phyloP scores from a whole-genome alignment of 2,113 vertebrate genomes.

The Sebastes schlegelii region DNA sequence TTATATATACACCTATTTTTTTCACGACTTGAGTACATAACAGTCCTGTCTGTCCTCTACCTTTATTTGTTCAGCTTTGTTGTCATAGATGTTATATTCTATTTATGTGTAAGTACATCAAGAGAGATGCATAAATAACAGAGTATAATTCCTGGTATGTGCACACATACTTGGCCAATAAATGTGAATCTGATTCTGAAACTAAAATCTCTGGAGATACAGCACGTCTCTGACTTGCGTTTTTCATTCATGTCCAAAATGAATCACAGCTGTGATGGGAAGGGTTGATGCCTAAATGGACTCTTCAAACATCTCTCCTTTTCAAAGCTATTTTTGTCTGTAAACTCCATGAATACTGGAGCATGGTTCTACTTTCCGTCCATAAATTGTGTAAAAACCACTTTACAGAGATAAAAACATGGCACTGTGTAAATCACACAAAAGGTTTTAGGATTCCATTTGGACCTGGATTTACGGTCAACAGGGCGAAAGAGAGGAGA shows the following conservation, averaged over 20 bases:
- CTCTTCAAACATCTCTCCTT: not conserved
- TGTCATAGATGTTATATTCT: not conserved
- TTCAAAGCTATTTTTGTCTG: not conserved
- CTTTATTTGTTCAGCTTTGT: not conserved
- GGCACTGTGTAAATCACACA: not conserved
- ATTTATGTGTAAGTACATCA: not conserved
- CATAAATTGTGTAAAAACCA: not conserved
- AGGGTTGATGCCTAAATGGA: not conserved
- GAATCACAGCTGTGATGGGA: conserved; percentile 6
- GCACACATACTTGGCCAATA: not conserved
- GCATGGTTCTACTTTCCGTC: not conserved
- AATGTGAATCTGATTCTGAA: not conserved
- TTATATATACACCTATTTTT: not conserved
- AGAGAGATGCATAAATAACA: not conserved
- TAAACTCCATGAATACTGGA: conserved; percentile 7
- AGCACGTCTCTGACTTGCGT: not conserved
- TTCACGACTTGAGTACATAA: no score
- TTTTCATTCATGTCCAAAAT: conserved; percentile 23
- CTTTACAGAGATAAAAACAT: conserved; percentile 13
- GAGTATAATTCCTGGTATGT: not conserved
- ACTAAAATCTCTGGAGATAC: conserved; percentile 1
- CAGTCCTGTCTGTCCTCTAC: not conserved
- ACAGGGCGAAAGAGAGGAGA: conserved; percentile 3
- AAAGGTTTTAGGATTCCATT: conserved; percentile 1
- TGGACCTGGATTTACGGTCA: not conserved